phyloP scores from a whole-genome alignment of 1,140 invertebrate genomes.

The Dryas iulia region DNA sequence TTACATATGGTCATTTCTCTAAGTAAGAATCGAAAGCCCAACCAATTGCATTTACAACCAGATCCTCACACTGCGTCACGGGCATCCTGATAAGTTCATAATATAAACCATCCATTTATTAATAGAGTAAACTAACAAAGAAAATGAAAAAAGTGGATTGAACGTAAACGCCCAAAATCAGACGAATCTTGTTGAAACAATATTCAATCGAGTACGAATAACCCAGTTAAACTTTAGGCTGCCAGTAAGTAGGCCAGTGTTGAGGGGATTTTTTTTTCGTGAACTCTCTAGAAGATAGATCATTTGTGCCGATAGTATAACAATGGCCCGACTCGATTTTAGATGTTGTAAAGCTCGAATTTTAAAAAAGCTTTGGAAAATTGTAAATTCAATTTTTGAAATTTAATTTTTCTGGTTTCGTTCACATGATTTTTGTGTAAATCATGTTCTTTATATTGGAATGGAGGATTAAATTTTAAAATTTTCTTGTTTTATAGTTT shows the following conservation, averaged over 20 bases:
- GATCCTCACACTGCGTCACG: too few relatives aligned
- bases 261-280: background rate
- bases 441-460: background rate
- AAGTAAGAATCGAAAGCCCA: too few relatives aligned
- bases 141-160: background rate
- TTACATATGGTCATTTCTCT: too few relatives aligned
- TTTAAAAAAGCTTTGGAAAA: background rate
- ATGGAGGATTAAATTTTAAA: too few relatives aligned
- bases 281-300: background rate
- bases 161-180: background rate
- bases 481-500: too few relatives aligned
- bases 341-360: background rate
- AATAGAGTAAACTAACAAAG: background rate
- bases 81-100: too few relatives aligned
- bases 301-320: background rate
- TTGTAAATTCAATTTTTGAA: background rate
- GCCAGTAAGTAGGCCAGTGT: background rate
- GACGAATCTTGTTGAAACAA: background rate
- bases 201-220: background rate
- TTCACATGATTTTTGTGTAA: background rate
- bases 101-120: too few relatives aligned
- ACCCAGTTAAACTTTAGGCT: background rate
- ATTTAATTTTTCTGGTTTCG: background rate
- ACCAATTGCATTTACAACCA: too few relatives aligned
- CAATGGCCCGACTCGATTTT: background rate